A percentile compares a stretch with the other conserved stretches of the same genome.
These are phyloP conservation scores for Bombus superbus DNA, from an alignment of 1,140 invertebrate species.

Conservation along the genomic window DNA sequence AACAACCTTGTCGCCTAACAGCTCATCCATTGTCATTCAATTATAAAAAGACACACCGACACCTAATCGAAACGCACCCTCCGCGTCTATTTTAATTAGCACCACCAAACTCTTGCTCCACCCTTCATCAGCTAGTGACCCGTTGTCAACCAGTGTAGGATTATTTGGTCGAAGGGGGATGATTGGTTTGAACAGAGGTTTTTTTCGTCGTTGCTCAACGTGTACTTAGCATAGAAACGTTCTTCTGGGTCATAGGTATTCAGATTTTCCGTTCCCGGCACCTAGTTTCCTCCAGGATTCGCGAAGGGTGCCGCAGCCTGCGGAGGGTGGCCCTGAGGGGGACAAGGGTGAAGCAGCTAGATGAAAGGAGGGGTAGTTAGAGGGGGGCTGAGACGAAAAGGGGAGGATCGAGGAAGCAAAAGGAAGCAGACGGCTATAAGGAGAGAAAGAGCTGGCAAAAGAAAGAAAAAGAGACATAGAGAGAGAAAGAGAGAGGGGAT, in stretches of 20 bases:
- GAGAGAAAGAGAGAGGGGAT: slow-evolving; percentile 69
- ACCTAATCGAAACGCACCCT: slow-evolving; percentile 18
- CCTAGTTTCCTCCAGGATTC: slow-evolving; percentile 58
- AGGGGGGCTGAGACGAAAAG: slow-evolving; percentile 46
- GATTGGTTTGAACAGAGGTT: background rate
- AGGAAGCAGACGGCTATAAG: slow-evolving; percentile 51
- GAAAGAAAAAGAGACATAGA: slow-evolving; percentile 48
- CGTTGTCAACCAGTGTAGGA: background rate
- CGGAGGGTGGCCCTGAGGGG: slow-evolving; percentile 70
- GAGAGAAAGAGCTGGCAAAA: slow-evolving; percentile 62
- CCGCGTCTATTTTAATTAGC: slow-evolving; percentile 36
- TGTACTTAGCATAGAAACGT: slow-evolving; percentile 65
- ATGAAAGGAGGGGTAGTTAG: slow-evolving; percentile 42
- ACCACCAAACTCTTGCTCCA: background rate
- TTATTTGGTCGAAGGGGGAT: background rate
- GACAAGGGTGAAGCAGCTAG: slow-evolving; percentile 54
- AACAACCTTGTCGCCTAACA: background rate
- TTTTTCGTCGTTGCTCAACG: slow-evolving; percentile 49
- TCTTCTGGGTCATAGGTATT: slow-evolving; percentile 71
- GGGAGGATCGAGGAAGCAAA: slow-evolving; percentile 50
- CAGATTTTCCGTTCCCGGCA: slow-evolving; percentile 63
- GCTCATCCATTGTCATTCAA: background rate
- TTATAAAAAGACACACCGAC: background rate
- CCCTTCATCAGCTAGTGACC: background rate
- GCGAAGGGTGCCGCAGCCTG: slow-evolving; percentile 67